A percentile compares a stretch with the other conserved stretches of the same genome.
Conservation (phyloP, 1,140 invertebrate genomes). For the Copidosoma floridanum region DNA sequence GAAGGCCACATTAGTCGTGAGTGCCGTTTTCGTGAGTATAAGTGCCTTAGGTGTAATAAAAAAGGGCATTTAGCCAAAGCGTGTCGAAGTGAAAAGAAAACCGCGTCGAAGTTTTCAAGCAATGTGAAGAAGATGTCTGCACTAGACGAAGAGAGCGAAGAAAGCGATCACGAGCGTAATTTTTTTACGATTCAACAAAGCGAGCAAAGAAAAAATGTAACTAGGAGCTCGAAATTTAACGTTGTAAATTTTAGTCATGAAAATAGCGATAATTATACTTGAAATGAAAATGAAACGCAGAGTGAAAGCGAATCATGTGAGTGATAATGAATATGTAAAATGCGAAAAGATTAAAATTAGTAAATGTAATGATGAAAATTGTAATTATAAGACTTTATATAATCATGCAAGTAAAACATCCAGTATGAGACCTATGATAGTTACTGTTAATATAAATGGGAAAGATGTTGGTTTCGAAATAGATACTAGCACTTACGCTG, state of each 20-base stretch:
- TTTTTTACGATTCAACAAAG: background rate
- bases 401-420: background rate
- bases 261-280: background rate
- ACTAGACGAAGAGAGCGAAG: background rate
- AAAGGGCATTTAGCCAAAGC: slow-evolving; percentile 8
- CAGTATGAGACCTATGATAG: background rate
- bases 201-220: background rate
- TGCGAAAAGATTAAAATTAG: background rate
- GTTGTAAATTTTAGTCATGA: background rate
- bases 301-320: background rate
- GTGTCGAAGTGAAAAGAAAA: background rate
- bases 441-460: slow-evolving; percentile 4
- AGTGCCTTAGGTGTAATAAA: background rate
- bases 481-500: slow-evolving; percentile 5
- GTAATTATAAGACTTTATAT: background rate
- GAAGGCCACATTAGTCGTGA: background rate
- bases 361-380: background rate
- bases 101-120: background rate
- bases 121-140: background rate
- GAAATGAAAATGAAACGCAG: background rate
- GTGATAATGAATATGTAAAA: background rate
- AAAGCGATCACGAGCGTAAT: background rate
- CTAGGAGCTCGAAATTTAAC: background rate
- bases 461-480: slow-evolving; percentile 15
- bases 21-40: background rate